A percentile compares a stretch with the other conserved stretches of the same genome.
phyloP scores from a whole-genome alignment of 2,113 vertebrate genomes.

The Gymnogyps californianus region DNA sequence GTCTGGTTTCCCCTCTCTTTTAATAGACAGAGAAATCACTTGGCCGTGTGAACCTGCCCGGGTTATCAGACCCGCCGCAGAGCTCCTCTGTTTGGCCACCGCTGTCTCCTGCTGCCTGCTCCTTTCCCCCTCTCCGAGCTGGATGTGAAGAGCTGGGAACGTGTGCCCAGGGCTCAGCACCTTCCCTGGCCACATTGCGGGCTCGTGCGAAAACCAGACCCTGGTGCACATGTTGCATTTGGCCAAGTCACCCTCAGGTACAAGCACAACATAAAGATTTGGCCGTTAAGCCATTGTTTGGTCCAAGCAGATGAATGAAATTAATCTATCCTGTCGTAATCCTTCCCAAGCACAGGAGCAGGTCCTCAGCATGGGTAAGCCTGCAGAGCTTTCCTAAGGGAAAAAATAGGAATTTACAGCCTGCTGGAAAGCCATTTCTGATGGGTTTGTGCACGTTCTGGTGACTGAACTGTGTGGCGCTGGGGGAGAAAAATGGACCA shows the following conservation, averaged over 20 bases:
- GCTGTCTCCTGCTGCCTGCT: neutral
- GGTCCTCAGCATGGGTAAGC: neutral
- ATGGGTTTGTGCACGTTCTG: neutral
- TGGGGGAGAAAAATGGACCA: neutral
- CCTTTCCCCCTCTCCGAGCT: neutral
- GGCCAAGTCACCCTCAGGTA: neutral
- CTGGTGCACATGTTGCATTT: neutral
- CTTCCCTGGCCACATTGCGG: neutral
- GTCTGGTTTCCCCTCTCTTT: neutral
- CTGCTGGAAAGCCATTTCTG: neutral
- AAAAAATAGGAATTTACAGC: neutral
- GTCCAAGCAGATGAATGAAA: neutral
- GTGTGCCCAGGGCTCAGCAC: neutral
- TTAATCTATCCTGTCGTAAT: neutral
- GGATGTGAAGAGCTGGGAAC: neutral
- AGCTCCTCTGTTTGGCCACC: neutral
- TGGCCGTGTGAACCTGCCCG: neutral
- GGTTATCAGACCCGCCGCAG: neutral
- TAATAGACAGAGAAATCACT: neutral
- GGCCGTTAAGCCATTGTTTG: neutral
- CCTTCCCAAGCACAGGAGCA: neutral
- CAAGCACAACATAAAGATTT: neutral
- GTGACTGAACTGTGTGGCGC: neutral
- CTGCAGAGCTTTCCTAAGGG: neutral
- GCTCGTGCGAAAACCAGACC: neutral